Conservation (phyloP, 2,113 vertebrate genomes). For the Gadus chalcogrammus region DNA sequence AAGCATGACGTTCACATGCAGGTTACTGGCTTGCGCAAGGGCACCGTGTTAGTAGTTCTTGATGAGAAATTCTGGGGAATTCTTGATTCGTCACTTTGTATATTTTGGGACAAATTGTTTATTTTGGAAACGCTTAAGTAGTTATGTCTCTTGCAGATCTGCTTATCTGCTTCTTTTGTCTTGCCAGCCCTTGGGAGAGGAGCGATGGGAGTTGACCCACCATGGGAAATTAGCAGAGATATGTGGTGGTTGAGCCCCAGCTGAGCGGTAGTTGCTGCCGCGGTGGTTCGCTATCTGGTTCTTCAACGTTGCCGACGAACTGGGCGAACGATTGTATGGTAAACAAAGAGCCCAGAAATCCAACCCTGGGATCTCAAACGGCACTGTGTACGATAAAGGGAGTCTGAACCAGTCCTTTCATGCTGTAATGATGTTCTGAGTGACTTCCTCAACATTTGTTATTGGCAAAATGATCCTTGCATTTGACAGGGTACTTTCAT, state of each 20-base stretch:
- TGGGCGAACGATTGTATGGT: conserved; percentile 6
- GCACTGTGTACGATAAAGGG: background rate
- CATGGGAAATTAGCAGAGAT: conserved; percentile 2
- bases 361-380: conserved; percentile 2
- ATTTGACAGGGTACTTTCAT: conserved; percentile 2
- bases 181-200: background rate
- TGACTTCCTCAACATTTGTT: too few relatives aligned
- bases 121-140: too few relatives aligned
- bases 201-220: background rate
- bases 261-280: conserved; percentile 1
- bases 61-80: too few relatives aligned
- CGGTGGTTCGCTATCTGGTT: background rate
- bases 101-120: too few relatives aligned
- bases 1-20: too few relatives aligned
- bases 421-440: conserved; percentile 3
- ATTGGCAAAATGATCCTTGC: background rate
- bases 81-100: too few relatives aligned
- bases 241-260: background rate
- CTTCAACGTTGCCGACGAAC: background rate
- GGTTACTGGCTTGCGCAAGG: too few relatives aligned
- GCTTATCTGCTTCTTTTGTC: background rate
- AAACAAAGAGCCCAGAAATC: conserved; percentile 22
- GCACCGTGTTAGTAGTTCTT: too few relatives aligned
- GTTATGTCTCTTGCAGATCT: background rate
- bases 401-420: background rate